Base-by-base conservation (phyloP, 2,888 invertebrate genomes). In the Brachyptera risi region DNA sequence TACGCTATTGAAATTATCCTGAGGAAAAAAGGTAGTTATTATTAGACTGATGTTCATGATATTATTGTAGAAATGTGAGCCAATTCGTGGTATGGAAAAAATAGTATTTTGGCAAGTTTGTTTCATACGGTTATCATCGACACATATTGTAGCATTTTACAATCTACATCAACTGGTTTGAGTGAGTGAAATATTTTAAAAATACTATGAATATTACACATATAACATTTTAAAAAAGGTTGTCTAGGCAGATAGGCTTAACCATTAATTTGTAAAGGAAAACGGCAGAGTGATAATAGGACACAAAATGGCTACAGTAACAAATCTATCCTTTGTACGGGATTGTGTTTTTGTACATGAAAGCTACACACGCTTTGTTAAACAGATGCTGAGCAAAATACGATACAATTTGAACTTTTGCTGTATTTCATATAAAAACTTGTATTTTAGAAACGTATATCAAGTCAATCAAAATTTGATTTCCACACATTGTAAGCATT, bases 301-400 rank as follows among this genome's bases (percentile, higher is more conserved):
- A 54, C 54, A 54, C 54, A 35, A 54, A 54, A 54, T 15, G 21
- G 54, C 54, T 54, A 54, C 54, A 54, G 19, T 54, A 54, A 54
- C 54, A 54, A 37, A 35, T 54, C 54, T 54, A 54, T 17, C 54
- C 44, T 54, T 54, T 54, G 54, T 54, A 54, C 54, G 35, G 54
- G 54, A 17, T 35, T 44, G 5, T 24, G 49, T 59, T 26, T 59
- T 59, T 60, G 56, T 56, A 60, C 56, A 60, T 60, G 51, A 56
- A 60, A 60, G 54, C 56, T 42, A 40, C 44, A 44, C 60, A 47
- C 40, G 44, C 60, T 60, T 60, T 54, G 60, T 59, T 59, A 50
- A 47, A 56, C 44, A 54, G 60, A 50, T 60, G 50, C 44, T 60
- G 60, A 60, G 60, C 60, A 60, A 60, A 60, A 60, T 60, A 59